Conservation (phyloP, 2,113 vertebrate species). For the Tyto alba region DNA sequence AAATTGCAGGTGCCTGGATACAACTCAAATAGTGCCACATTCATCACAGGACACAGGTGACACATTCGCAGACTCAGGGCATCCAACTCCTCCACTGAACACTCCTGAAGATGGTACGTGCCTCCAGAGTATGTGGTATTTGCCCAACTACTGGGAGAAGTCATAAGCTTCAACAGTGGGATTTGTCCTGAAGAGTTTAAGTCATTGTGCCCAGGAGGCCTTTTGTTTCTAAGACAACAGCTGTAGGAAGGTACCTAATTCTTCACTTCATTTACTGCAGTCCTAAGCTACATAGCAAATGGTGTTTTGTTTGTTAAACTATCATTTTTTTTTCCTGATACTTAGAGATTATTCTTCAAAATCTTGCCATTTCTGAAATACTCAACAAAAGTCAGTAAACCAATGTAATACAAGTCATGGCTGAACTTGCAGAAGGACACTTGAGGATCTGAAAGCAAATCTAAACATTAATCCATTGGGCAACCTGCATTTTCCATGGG, state of each 20-base stretch:
- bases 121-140: background rate
- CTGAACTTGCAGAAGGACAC: background rate
- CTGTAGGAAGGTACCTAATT: background rate
- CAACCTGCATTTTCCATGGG: background rate
- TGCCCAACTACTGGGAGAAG: background rate
- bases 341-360: background rate
- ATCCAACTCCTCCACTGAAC: background rate
- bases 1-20: background rate
- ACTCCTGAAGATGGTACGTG: background rate
- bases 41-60: fast-evolving
- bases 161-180: background rate
- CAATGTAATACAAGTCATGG: background rate
- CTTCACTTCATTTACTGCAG: background rate
- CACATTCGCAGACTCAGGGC: background rate
- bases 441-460: background rate
- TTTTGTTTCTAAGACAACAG: background rate
- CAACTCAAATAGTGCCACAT: background rate
- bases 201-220: background rate
- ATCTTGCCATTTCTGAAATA: background rate
- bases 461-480: background rate
- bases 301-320: background rate
- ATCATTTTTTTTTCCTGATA: background rate
- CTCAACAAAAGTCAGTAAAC: background rate
- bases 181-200: background rate
- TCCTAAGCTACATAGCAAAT: background rate